phyloP scores from a whole-genome alignment of 2,888 invertebrate species.

The Folsomia candida region DNA sequence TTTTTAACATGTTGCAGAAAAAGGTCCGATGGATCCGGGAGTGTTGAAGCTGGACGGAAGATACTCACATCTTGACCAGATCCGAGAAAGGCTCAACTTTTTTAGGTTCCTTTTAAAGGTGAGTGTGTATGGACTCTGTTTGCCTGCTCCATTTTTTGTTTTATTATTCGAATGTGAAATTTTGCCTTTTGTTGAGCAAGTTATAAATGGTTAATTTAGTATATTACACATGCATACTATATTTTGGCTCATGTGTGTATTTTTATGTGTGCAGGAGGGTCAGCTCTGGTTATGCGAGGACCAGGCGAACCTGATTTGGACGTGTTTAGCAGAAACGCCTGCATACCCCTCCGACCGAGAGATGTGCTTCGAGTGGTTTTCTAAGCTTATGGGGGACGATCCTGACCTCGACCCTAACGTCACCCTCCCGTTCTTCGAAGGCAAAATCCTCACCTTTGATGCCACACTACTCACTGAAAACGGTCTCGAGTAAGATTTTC shows the following conservation, averaged over 20 bases:
- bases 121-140: conserved; percentile 13
- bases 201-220: too few relatives aligned
- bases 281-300: conserved; percentile 95
- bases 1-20: conserved; percentile 58
- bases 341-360: conserved; percentile 90
- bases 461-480: conserved; percentile 88
- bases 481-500: conserved; percentile 75
- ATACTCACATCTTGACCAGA: conserved; percentile 87
- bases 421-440: conserved; percentile 92
- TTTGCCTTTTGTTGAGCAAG: not conserved
- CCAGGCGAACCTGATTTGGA: conserved; percentile 96
- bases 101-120: conserved; percentile 81
- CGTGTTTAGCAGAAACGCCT: conserved; percentile 88
- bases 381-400: conserved; percentile 93
- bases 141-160: too few relatives aligned
- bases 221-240: too few relatives aligned
- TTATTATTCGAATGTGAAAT: not conserved
- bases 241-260: too few relatives aligned
- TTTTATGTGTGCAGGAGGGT: too few relatives aligned
- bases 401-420: conserved; percentile 95
- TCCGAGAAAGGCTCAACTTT: conserved; percentile 90
- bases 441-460: conserved; percentile 86
- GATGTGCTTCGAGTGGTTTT: conserved; percentile 97
- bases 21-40: conserved; percentile 74
- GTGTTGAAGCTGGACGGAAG: conserved; percentile 79